A percentile compares a stretch with the other conserved stretches of the same genome.
These are phyloP conservation scores for Leucophenga montana DNA, from an alignment of 2,888 invertebrate genomes.

Conservation along the genomic window DNA sequence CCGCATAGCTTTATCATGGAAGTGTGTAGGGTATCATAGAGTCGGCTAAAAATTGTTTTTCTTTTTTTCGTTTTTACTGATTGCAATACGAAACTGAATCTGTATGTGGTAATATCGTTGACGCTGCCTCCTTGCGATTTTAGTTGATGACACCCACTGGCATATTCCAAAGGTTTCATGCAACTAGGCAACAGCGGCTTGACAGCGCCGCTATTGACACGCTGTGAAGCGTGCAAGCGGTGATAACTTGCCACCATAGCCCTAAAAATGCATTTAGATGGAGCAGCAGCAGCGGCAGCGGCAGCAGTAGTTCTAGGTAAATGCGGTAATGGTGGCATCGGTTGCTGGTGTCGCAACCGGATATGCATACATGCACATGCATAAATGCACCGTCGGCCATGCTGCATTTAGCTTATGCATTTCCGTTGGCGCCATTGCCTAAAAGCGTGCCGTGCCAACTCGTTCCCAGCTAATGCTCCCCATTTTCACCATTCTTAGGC, in stretches of 20 bases:
- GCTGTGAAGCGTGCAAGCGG: background rate
- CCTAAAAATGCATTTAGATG: conserved; percentile 8
- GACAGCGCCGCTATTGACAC: background rate
- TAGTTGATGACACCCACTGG: background rate
- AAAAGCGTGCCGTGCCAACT: conserved; percentile 11
- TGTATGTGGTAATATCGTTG: background rate
- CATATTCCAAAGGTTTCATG: background rate
- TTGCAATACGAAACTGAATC: background rate
- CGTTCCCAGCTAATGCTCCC: background rate
- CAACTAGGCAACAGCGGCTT: background rate
- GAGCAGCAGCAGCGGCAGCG: background rate
- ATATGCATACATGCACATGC: conserved; percentile 19
- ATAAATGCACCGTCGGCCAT: conserved; percentile 7
- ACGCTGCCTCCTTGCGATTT: background rate
- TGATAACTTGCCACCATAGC: conserved; percentile 10
- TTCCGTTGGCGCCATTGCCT: conserved; percentile 24
- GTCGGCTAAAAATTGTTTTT: background rate
- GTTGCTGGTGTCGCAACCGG: conserved; percentile 11
- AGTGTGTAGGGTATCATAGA: too few relatives aligned
- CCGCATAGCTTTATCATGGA: too few relatives aligned
- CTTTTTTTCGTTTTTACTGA: background rate
- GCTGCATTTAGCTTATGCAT: conserved; percentile 18
- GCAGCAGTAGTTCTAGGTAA: background rate
- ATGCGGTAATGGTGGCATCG: too few relatives aligned
- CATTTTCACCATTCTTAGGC: background rate